Evolutionary conservation across 1,140 invertebrate species (phyloP), one percentile per base, ranked within the genome.

Genomic region (Bombus waltoni): DNA sequence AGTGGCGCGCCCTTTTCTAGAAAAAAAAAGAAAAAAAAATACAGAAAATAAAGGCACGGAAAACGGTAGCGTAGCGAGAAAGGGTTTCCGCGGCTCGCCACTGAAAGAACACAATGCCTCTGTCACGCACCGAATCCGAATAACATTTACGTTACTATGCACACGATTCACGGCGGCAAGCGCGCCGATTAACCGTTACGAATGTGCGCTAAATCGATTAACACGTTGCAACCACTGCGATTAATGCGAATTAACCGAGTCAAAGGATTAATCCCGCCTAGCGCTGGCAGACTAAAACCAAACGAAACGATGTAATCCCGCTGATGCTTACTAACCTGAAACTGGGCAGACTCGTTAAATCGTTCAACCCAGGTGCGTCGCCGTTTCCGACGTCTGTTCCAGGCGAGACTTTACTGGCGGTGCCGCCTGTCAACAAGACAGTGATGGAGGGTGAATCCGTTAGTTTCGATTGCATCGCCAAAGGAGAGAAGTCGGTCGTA

Each of bases 401-500:
- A 98, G 98, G 98, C 91, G 97, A 98, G 85, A 98, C 98, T 82
- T 96, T 98, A 66, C 97, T 99, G 87, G 97, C 97, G 70, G 96
- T 97, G 71, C 98, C 98, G 44, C 99, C 99, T 10, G 96, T 97
- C 81, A 99, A 99, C 95, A 96, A 97, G 92, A 99, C 98, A 6
- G 97, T 97, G 25, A 96, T 98, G 94, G 98, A 99, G 94, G 98
- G 98, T 0, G 97, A 98, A 85, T 96, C 97, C 73, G 98, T 97
- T 0, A 96, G 97, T 91, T 98, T 99, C 83, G 96, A 97, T 53
- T 99, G 99, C 94, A 96, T 97, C 32, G 96, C 97, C 32, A 97
- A 97, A 92, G 96, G 96, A 80, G 94, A 96, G 77, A 95, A 95
- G 15, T 96, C 96, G n/a, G 92, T 93, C 9, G 96, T 97, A 18